Evolutionary conservation across 2,888 invertebrate species (phyloP), one percentile per base, ranked within the genome.

Genomic region (Lasioglossum calceatum): DNA sequence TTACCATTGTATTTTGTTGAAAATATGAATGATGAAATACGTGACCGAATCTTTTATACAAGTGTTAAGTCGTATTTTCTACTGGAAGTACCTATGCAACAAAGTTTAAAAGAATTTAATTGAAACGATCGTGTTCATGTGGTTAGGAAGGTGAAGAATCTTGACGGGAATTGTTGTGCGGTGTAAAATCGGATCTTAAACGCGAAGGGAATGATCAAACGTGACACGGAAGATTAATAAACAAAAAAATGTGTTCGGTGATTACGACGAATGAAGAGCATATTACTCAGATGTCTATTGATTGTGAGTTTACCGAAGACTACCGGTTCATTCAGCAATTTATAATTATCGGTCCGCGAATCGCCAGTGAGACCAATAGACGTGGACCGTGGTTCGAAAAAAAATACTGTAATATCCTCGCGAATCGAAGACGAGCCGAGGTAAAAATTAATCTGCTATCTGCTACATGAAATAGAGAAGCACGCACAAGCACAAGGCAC

Each of bases 401-500:
- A 32, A n/a, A 42, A 54, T 47, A 71, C 39, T 72, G 14, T 27
- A 44, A 27, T 77, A 50, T 72, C 50, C 61, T 64, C 39, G 70
- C 36, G 27, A n/a, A 36, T 70, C n/a, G 5, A n/a, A 32, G 2
- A 39, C 36, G 47, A 71, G 70, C 50, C 23, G 32, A 76, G 12
- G 73, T 61, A 79, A 77, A 81, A 80, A 84, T 50, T 67, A 83
- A 75, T 75, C 42, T 82, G 54, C 74, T 85, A 89, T 81, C 87
- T 74, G 81, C 76, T 50, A 72, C 72, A 90, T 80, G 83, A 78
- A 83, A 77, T 79, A 84, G 85, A 85, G 85, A 88, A 88, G 84
- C 83, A 90, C 81, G 91, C 89, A 91, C 91, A 92, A 85, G 91
- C 88, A 89, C 84, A 90, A 87, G 84, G 79, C 92, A 91, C 92